These are phyloP conservation scores for Dunckerocampus dactyliophorus DNA, from an alignment of 2,113 vertebrate genomes.

Conservation along the genomic window DNA sequence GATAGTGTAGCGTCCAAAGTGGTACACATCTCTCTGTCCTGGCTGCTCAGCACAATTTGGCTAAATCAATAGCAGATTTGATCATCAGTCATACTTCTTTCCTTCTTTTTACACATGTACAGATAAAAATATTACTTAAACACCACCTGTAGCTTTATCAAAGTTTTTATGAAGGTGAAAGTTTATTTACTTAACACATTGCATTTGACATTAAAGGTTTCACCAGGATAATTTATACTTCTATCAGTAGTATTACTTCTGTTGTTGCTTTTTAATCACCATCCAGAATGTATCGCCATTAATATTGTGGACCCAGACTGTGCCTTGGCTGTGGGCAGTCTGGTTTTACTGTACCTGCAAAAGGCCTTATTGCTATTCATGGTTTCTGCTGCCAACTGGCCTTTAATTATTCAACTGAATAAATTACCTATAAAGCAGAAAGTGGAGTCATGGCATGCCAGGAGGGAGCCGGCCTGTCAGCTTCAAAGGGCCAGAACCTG, in stretches of 20 bases:
- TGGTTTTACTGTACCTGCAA: slow-evolving; percentile 32
- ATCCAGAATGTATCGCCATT: slow-evolving; percentile 33
- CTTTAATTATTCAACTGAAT: slow-evolving; percentile 72
- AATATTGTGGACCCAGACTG: slow-evolving; percentile 32
- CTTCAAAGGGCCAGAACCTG: slow-evolving; percentile 68
- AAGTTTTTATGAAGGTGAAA: too few relatives aligned
- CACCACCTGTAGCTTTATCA: too few relatives aligned
- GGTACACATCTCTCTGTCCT: too few relatives aligned
- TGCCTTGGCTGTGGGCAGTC: slow-evolving; percentile 40
- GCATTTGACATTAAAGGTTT: neutral
- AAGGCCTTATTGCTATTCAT: slow-evolving; percentile 67
- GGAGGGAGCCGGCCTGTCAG: slow-evolving; percentile 63
- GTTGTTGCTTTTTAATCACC: slow-evolving; percentile 8
- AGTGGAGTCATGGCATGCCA: slow-evolving; percentile 66
- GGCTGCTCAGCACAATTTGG: too few relatives aligned
- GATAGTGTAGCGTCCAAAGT: too few relatives aligned
- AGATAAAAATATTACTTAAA: too few relatives aligned
- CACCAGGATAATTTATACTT: neutral
- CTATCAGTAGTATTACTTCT: neutral
- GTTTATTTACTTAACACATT: neutral
- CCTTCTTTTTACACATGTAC: too few relatives aligned
- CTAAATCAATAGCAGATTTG: too few relatives aligned
- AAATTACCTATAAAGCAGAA: slow-evolving; percentile 70
- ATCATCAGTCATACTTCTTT: too few relatives aligned
- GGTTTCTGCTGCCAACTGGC: slow-evolving; percentile 54